These are phyloP conservation scores for Papilio machaon DNA, from an alignment of 1,140 invertebrate species.

Conservation along the genomic window DNA sequence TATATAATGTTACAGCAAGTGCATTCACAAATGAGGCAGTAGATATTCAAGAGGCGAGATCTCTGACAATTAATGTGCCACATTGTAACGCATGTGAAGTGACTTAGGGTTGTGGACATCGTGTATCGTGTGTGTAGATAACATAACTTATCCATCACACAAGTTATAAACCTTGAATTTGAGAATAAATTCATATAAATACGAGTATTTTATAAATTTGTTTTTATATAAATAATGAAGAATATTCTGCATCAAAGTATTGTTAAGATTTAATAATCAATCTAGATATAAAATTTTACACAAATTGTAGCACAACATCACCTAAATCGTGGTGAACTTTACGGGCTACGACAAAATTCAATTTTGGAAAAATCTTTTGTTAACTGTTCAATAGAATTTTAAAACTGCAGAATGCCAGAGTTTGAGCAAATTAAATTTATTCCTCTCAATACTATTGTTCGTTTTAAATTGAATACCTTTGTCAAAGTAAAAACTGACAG, in stretches of 20 bases:
- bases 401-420: neutral
- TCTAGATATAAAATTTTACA: no score
- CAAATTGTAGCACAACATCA: no score
- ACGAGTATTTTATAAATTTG: no score
- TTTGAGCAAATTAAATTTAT: slow-evolving; percentile 3
- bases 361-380: slow-evolving; percentile 22
- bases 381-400: neutral
- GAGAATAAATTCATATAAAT: no score
- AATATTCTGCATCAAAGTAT: no score
- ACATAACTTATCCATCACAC: no score
- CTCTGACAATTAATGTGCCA: neutral
- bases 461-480: neutral
- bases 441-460: slow-evolving; percentile 4
- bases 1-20: neutral
- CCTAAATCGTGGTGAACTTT: neutral
- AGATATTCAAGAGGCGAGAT: neutral
- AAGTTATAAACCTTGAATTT: no score
- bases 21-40: neutral
- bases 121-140: neutral
- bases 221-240: no score
- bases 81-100: neutral
- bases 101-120: neutral
- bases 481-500: neutral
- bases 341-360: neutral
- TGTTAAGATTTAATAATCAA: no score